Base-by-base conservation (phyloP, 2,797 vertebrate species). In the Acipenser ruthenus region DNA sequence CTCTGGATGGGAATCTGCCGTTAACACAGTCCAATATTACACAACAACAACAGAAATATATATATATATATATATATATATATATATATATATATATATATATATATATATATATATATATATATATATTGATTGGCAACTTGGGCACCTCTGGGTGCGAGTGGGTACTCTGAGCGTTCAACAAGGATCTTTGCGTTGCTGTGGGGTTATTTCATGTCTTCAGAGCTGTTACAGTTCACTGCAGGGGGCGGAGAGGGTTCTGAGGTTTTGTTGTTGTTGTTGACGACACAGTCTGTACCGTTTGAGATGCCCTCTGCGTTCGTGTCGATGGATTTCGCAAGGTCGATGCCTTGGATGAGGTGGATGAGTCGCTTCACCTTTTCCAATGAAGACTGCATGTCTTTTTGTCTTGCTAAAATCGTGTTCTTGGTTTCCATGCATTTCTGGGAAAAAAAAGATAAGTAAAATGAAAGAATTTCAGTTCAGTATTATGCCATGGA, bases 361-460 rank as follows among this genome's bases (percentile, higher is more conserved):
- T 90, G 93, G 70, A 99, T 93, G 84, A 99, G 88, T 82, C 94
- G 93, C 78, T 98, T 97, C 70, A 97, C 94, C 82, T 96, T 98
- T 76, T 97, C 95, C 85, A 99, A 85, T 68, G 96, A 97, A 67
- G 90, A 86, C 86, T 96, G 95, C 95, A 98, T 99, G 78, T 98
- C 96, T 78, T 99, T 99, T 85, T 98, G 95, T 74, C 94, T 92
- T 68, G 95, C 89, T 80, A 99, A 89, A 82, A 95, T 95, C 82
- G 82, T 92, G 72, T 94, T 99, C 91, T 98, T 99, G 90, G 92
- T 97, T 83, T 99, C 96, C 95, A 98, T 97, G 84, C 95, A 99
- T 95, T 98, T 99, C 96, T 99, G 18, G 13, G n/a, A 80, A 48
- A 67, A 58, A 12, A 6, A 13, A 11, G 1, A 6, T 1, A 10